A percentile compares a stretch with the other conserved stretches of the same genome.
Evolutionary conservation across 2,113 vertebrate genomes (phyloP).

Genomic region (Corythornis madagascariensis): DNA sequence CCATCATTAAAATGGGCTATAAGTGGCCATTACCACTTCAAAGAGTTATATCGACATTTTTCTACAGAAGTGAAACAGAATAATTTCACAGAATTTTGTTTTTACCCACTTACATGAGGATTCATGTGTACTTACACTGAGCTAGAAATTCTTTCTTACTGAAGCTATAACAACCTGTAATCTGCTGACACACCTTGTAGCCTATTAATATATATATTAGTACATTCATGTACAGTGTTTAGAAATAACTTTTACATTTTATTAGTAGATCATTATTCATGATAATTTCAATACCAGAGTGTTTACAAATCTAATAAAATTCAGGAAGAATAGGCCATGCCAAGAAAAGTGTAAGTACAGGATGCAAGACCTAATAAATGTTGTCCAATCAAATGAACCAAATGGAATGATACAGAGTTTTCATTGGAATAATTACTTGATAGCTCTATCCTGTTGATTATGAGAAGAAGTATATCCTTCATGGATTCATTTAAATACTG

Average conservation of each 20-base stretch:
- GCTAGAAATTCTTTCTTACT: background rate
- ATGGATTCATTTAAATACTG: background rate
- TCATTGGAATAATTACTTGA: background rate
- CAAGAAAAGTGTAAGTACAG: background rate
- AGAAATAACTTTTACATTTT: background rate
- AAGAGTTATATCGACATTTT: background rate
- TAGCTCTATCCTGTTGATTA: background rate
- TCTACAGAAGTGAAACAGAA: background rate
- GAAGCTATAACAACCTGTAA: background rate
- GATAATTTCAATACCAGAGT: background rate
- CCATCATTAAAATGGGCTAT: background rate
- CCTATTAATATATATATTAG: background rate
- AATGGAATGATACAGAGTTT: background rate
- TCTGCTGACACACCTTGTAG: background rate
- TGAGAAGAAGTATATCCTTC: background rate
- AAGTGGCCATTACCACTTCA: background rate
- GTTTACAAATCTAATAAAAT: background rate
- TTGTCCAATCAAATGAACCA: background rate
- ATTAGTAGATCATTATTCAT: background rate
- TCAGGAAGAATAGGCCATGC: background rate
- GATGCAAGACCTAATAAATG: background rate
- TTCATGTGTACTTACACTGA: background rate
- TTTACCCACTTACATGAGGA: background rate
- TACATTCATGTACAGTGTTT: background rate
- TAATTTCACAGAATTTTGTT: background rate